phyloP scores from a whole-genome alignment of 2,888 invertebrate genomes.

The Minunthozetes semirufus region DNA sequence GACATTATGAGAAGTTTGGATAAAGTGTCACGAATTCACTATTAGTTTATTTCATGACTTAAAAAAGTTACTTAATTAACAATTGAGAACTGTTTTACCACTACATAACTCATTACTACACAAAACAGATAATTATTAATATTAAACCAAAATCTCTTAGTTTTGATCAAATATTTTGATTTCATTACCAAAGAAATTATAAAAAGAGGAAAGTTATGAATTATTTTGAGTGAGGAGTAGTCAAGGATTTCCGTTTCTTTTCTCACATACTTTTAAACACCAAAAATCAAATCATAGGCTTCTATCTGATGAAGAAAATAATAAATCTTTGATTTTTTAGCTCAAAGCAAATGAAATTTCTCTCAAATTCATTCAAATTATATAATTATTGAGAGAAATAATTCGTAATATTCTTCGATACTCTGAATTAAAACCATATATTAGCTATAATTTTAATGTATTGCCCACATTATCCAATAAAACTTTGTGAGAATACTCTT shows the following conservation, averaged over 20 bases:
- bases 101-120: too few species aligned
- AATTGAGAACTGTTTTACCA: background rate
- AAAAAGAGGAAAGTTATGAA: constrained; percentile 18
- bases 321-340: background rate
- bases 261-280: background rate
- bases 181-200: background rate
- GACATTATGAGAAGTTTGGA: background rate
- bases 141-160: background rate
- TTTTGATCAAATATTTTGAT: background rate
- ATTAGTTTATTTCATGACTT: constrained; percentile 1
- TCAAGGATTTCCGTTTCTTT: background rate
- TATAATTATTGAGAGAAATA: too few species aligned
- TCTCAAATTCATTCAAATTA: background rate
- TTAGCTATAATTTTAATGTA: too few species aligned
- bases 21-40: constrained; percentile 10
- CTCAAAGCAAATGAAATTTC: background rate
- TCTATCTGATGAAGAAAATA: background rate
- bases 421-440: too few species aligned
- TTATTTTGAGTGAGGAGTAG: constrained; percentile 19
- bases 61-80: background rate
- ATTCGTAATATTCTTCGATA: too few species aligned
- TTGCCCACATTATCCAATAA: too few species aligned
- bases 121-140: background rate
- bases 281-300: background rate
- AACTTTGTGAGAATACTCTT: too few species aligned